Evolutionary conservation across 2,888 invertebrate species (phyloP), one percentile per base, ranked within the genome.

Genomic region (Flexamia atlantica): DNA sequence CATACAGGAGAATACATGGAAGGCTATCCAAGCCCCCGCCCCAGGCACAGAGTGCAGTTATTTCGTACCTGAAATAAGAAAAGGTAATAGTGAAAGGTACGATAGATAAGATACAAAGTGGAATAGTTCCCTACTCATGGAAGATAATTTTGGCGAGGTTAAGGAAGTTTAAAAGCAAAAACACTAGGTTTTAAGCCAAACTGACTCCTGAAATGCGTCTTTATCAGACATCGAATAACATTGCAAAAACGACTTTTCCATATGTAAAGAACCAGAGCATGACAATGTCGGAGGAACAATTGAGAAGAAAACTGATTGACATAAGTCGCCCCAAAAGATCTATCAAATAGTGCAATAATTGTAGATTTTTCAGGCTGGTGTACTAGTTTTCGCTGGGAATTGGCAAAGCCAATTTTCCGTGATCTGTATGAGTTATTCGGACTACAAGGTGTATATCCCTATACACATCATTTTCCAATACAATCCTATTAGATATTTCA

Each of bases 161-260:
- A 57, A 57, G 23, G 57, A 57, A 57, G 57, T 57, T 57, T 57
- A 57, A 57, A 17, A 57, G 57, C 17, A 57, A 17, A 17, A 57
- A 57, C 23, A 17, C 57, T 10, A n/a, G 57, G 7, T 57, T 57
- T 17, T 57, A 57, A 10, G 57, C 57, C 5, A 57, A 57, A 17
- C 57, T 57, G 7, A 10, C 9, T 57, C 57, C 57, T 7, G 17
- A 57, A 17, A 57, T 57, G 57, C n/a, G 57, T 7, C 23, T 57
- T 9, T 40, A 57, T 17, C 57, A 57, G 17, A 57, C 57, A 7
- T 57, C 57, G 23, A 17, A 17, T 9, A 57, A 57, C 23, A 57
- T 57, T 10, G 57, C 57, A 20, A 57, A n/a, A 20, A 10, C 57
- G 5, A 57, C 17, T 7, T 57, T 57, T 17, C 57, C 57, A 10